Evolutionary conservation across 2,113 vertebrate genomes (phyloP), one percentile per base, ranked within the genome.

Genomic region (Origma solitaria): DNA sequence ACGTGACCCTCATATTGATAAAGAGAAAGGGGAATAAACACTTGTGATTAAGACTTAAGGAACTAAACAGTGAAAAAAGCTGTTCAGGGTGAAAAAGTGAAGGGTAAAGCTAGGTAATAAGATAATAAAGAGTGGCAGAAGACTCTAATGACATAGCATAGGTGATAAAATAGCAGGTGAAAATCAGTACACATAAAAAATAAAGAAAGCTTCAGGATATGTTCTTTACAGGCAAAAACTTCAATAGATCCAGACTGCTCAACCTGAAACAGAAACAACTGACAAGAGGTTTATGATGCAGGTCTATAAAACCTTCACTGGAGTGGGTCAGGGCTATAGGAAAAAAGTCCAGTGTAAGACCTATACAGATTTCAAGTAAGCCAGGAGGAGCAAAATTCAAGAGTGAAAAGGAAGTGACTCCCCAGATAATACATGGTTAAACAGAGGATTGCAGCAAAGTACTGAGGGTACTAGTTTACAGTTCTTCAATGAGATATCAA

Each of bases 1-100:
- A 75, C 2, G 4, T 68, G 14, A 4, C 18, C 18, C 6, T 14
- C 9, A 27, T 15, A 47, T 15, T 1, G 1, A 44, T 44, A 72
- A 71, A 69, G 11, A 77, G 31, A 54, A 76, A 56, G 22, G 6
- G 22, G 33, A 76, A 57, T 28, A 76, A 76, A 66, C 68, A 8
- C 11, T 54, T 13, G 19, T 13, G 18, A 62, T 88, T 82, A 35
- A 71, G 53, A 33, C 13, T 64, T 57, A 72, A 77, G 15, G 15
- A 88, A 77, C 27, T 38, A 65, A 69, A 27, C 33, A 51, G 15
- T 40, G 33, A 53, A 54, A 28, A 23, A 64, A 92, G 9, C 22
- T 79, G 50, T n/a, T 76, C 33, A 83, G 49, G 15, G 19, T 33
- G 35, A 64, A 88, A 79, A 79, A 61, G 7, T 17, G 54, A 58